Evolutionary conservation across 2,888 invertebrate genomes (phyloP), one percentile per base, ranked within the genome.

Genomic region (Chesias legatella): DNA sequence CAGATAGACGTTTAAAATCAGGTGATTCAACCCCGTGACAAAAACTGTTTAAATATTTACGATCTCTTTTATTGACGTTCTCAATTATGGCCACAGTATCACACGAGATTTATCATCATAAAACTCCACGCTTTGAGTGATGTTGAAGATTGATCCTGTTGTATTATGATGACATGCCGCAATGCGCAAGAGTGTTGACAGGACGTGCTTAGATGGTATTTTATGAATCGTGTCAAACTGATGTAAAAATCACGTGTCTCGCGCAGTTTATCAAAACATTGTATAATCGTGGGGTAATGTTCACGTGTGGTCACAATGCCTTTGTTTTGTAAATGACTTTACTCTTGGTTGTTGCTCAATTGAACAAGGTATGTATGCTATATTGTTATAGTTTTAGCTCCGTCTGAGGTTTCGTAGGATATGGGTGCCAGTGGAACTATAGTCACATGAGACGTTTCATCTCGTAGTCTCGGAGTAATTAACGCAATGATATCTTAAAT

Each of bases 241-340:
- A 26, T 7, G 21, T 39, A 28, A 38, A 40, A 48, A 45, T 54
- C 49, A 49, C 53, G 47, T 45, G 49, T 42, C 38, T 28, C 32
- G 7, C 29, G 17, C 13, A 17, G 33, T 47, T 42, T 38, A 42
- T 42, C 46, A 42, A 42, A 42, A 47, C 52, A 58, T 63, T 65
- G 58, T 56, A 54, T 57, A 60, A 65, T 26, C 33, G 42, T 42
- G 46, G 37, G 17, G 42, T 47, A 51, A 50, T 51, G 33, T 35
- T 55, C 55, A 42, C 43, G 48, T 54, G 48, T 55, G 45, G 37
- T 51, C 58, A 53, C 52, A 63, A 72, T 52, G 60, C 60, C 51
- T 63, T 68, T 69, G 67, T 70, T 63, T 60, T 34, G 51, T 51
- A 58, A 56, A 53, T 48, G 48, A 31, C 53, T 55, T 41, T 51